phyloP scores from a whole-genome alignment of 2,888 invertebrate species.

The Spatulosminthurus flaviceps region DNA sequence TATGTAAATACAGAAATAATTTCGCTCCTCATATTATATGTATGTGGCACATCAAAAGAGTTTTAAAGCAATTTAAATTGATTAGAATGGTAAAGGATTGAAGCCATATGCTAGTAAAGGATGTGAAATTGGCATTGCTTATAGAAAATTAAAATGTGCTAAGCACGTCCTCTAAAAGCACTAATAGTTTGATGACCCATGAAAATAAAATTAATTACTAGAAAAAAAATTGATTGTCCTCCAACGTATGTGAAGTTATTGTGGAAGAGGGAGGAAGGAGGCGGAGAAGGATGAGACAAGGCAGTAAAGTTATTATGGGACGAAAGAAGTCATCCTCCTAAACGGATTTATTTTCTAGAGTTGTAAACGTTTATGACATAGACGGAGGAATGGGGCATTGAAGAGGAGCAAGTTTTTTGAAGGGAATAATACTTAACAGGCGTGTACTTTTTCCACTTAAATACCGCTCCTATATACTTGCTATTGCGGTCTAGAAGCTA shows the following conservation, averaged over 20 bases:
- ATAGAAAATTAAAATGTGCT: too few relatives aligned
- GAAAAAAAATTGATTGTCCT: background rate
- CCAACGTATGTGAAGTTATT: background rate
- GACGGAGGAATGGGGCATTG: constrained; percentile 1
- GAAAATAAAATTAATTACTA: background rate
- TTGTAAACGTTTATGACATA: constrained; percentile 49
- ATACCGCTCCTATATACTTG: constrained; percentile 26
- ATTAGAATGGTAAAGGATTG: too few relatives aligned
- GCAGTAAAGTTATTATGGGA: constrained; percentile 51
- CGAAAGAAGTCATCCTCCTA: constrained; percentile 52
- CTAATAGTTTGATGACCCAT: too few relatives aligned
- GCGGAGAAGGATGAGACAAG: constrained; percentile 41
- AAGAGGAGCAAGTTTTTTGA: background rate
- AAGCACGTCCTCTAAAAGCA: too few relatives aligned
- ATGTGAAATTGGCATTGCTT: too few relatives aligned
- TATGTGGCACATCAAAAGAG: too few relatives aligned
- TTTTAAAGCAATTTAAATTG: too few relatives aligned
- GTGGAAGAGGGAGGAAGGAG: background rate
- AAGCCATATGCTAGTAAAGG: too few relatives aligned
- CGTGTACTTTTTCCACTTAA: constrained; percentile 26
- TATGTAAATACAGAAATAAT: too few relatives aligned
- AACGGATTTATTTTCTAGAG: constrained; percentile 53
- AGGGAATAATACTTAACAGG: constrained; percentile 4
- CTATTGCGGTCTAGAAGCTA: constrained; percentile 34
- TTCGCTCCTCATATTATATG: too few relatives aligned